phyloP scores from a whole-genome alignment of 2,113 vertebrate species.

The Takifugu flavidus region DNA sequence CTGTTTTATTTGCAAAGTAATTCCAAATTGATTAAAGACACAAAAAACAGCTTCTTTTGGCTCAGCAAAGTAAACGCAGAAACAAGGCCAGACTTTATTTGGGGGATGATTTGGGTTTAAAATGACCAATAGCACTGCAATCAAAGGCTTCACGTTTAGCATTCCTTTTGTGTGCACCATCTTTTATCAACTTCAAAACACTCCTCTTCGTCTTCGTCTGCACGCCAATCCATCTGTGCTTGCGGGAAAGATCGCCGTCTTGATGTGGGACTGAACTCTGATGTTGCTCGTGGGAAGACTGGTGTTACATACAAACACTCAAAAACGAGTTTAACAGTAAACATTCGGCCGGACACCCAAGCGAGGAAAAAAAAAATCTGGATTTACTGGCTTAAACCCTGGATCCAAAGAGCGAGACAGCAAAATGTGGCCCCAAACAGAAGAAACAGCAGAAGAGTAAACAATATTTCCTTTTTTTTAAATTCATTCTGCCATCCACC shows the following conservation, averaged over 20 bases:
- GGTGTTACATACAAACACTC: too few species aligned
- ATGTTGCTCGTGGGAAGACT: background rate
- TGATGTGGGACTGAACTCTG: background rate
- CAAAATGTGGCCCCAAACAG: background rate
- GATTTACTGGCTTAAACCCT: too few species aligned
- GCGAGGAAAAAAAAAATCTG: too few species aligned
- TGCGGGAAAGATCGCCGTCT: background rate
- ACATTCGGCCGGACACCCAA: background rate
- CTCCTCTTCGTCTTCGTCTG: slow-evolving; percentile 3
- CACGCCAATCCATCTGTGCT: slow-evolving; percentile 14
- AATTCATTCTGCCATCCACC: slow-evolving; percentile 11
- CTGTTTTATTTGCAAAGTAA: background rate
- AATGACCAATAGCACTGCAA: too few species aligned
- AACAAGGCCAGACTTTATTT: too few species aligned
- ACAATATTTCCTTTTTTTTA: background rate
- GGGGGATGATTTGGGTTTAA: too few species aligned
- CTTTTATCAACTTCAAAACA: background rate
- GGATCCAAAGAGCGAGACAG: background rate
- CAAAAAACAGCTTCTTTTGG: background rate
- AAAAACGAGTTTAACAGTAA: background rate
- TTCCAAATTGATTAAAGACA: background rate
- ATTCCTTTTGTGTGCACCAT: background rate
- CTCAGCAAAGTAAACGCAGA: too few species aligned
- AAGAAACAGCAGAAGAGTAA: background rate
- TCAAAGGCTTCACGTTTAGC: too few species aligned